A percentile compares a stretch with the other conserved stretches of the same genome.
These are phyloP conservation scores for Troides aeacus DNA, from an alignment of 2,888 invertebrate genomes.

Conservation along the genomic window DNA sequence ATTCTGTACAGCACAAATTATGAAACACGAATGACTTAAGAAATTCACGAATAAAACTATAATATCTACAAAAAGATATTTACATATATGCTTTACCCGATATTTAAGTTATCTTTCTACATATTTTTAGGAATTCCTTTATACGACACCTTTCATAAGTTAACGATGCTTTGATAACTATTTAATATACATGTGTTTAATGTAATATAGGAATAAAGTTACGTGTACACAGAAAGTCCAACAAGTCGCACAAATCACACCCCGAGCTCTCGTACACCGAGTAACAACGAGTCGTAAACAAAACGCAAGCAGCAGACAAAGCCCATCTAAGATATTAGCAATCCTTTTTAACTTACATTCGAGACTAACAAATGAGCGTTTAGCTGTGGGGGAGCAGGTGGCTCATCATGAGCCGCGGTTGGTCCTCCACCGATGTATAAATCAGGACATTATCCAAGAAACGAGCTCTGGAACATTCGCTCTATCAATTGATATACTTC, in stretches of 20 bases:
- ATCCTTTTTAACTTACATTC: constrained; percentile 73
- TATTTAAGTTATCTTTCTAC: no score
- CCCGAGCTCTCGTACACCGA: constrained; percentile 33
- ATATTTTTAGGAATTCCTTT: no score
- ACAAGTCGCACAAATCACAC: constrained; percentile 37
- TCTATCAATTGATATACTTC: constrained; percentile 18
- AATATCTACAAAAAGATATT: no score
- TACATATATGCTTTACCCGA: no score
- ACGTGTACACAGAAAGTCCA: constrained; percentile 26
- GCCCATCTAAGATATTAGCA: constrained; percentile 73
- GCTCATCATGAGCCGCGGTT: constrained; percentile 44
- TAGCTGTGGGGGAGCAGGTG: constrained; percentile 65
- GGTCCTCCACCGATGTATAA: constrained; percentile 54
- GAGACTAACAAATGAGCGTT: constrained; percentile 74
- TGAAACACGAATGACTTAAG: no score
- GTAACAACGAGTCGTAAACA: constrained; percentile 46
- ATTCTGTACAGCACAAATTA: neutral
- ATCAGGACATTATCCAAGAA: constrained; percentile 53
- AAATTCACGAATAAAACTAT: no score
- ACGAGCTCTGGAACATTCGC: constrained; percentile 36
- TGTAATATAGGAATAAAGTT: constrained; percentile 15
- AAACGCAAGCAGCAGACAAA: constrained; percentile 47
- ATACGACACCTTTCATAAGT: neutral
- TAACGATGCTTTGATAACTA: neutral
- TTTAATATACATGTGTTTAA: neutral